phyloP scores from a whole-genome alignment of 1,140 invertebrate genomes.

The Magallana gigas region DNA sequence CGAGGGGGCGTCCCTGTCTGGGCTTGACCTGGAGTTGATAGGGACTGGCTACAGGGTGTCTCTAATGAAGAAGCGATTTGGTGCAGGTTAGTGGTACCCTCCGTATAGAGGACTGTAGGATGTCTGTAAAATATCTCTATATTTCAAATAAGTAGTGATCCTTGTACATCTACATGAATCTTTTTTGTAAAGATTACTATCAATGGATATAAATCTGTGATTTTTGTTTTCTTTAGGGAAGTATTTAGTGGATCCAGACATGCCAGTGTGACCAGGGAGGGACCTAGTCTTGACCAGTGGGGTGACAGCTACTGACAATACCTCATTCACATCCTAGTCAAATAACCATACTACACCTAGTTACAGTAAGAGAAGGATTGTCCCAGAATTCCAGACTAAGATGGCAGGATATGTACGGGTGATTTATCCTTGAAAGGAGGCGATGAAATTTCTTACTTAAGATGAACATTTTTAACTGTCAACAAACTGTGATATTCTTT shows the following conservation, averaged over 20 bases:
- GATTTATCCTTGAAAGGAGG: background rate
- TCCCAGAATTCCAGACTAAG: constrained; percentile 25
- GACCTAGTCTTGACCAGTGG: background rate
- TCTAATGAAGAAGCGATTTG: constrained; percentile 94
- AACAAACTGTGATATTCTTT: constrained; percentile 16
- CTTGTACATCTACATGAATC: background rate
- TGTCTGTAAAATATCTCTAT: background rate
- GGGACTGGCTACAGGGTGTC: constrained; percentile 94
- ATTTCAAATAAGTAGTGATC: background rate
- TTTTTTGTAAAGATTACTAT: background rate
- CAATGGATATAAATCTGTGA: too few species aligned
- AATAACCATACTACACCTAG: constrained; percentile 31
- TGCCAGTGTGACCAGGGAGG: background rate
- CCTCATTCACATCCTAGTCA: constrained; percentile 15
- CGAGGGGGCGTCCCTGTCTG: constrained; percentile 95
- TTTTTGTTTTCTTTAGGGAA: constrained; percentile 20
- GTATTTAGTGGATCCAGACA: constrained; percentile 47
- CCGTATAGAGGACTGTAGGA: too few species aligned
- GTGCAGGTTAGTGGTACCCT: constrained; percentile 86
- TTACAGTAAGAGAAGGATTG: constrained; percentile 2
- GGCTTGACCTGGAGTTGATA: constrained; percentile 94
- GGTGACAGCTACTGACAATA: constrained; percentile 34
- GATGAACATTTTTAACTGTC: constrained; percentile 19
- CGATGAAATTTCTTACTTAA: background rate
- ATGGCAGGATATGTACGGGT: background rate